Evolutionary conservation across 1,140 invertebrate genomes (phyloP).

Genomic region (Procambarus virginalis): DNA sequence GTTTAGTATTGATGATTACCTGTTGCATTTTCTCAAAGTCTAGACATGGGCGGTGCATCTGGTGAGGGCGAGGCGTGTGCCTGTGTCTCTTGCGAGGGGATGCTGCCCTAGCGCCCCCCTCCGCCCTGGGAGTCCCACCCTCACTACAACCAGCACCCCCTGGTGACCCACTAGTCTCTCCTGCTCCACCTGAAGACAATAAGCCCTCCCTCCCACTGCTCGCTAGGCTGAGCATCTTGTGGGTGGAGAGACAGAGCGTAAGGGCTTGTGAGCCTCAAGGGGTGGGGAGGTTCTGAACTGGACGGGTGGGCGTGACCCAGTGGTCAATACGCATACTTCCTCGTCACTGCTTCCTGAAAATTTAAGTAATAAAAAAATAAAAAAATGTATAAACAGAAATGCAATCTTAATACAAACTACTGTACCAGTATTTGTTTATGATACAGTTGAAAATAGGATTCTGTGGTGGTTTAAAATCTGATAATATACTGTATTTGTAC

Average conservation of each 20-base stretch:
- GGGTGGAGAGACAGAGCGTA: conserved; percentile 79
- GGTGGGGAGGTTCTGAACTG: conserved; percentile 92
- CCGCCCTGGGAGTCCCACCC: conserved; percentile 70
- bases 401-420: too few relatives aligned
- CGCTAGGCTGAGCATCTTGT: conserved; percentile 64
- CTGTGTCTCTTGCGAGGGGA: conserved; percentile 79
- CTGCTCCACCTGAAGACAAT: conserved; percentile 71
- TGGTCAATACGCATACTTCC: conserved; percentile 69
- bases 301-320: conserved; percentile 79
- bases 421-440: too few relatives aligned
- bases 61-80: conserved; percentile 79
- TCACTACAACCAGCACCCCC: conserved; percentile 55
- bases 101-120: conserved; percentile 69
- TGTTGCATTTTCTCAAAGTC: conserved; percentile 98
- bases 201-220: conserved; percentile 66
- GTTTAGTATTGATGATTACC: conserved; percentile 76
- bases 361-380: neutral
- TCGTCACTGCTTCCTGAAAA: conserved; percentile 70
- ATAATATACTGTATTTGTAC: too few relatives aligned
- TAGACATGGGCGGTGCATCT: conserved; percentile 87
- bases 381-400: neutral
- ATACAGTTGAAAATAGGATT: too few relatives aligned
- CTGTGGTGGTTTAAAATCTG: too few relatives aligned
- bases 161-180: conserved; percentile 44
- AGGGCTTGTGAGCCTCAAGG: conserved; percentile 87